A percentile compares a stretch with the other conserved stretches of the same genome.
Conservation (phyloP, 2,797 vertebrate species). For the Micrastur ruficollis region DNA sequence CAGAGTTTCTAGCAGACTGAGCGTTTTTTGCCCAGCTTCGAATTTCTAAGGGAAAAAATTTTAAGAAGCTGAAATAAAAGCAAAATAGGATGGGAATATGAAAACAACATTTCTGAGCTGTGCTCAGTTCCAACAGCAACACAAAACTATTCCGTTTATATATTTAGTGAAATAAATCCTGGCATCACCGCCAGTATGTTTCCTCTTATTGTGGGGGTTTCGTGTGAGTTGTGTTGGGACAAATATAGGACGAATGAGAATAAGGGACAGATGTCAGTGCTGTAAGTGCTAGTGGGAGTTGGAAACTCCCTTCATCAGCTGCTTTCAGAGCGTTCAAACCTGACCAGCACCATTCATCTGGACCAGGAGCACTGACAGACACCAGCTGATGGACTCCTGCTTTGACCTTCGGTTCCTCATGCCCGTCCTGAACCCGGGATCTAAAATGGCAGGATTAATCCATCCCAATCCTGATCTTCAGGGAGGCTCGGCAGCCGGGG, state of each 20-base stretch:
- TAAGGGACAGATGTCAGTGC: neutral
- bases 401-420: neutral
- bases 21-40: neutral
- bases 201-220: constrained; percentile 16
- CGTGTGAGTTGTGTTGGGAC: neutral
- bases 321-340: neutral
- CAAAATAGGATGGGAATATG: constrained; percentile 47
- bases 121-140: constrained; percentile 56
- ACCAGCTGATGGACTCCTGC: fast-evolving
- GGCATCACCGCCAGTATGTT: neutral
- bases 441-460: neutral
- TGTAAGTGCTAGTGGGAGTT: neutral
- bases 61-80: constrained; percentile 49
- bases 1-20: neutral
- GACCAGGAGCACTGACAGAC: neutral
- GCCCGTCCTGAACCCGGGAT: fast-evolving
- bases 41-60: constrained; percentile 27
- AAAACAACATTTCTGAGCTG: constrained; percentile 56
- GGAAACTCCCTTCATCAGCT: neutral
- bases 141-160: constrained; percentile 29
- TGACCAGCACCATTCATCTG: neutral
- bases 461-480: neutral
- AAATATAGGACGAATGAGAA: neutral
- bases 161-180: constrained; percentile 47
- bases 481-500: neutral